phyloP scores from a whole-genome alignment of 2,113 vertebrate species.

The Hippoglossus stenolepis region DNA sequence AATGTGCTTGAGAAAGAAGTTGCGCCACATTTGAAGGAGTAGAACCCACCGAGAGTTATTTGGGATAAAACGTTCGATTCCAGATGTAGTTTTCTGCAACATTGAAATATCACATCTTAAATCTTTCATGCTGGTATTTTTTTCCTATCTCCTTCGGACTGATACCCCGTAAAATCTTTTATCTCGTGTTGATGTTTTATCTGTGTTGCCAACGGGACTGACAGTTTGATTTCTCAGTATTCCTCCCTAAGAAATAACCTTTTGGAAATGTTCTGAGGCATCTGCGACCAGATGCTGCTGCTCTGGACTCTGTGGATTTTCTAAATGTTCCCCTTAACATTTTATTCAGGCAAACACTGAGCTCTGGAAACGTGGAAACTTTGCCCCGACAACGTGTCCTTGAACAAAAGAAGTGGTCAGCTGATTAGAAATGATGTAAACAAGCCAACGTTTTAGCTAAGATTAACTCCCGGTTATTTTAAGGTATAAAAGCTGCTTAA shows the following conservation, averaged over 20 bases:
- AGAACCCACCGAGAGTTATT: slow-evolving; percentile 1
- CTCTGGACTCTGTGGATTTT: slow-evolving; percentile 29
- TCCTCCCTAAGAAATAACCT: slow-evolving; percentile 16
- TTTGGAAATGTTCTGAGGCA: slow-evolving; percentile 20
- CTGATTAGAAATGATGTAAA: neutral
- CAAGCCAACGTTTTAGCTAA: neutral
- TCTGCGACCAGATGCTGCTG: slow-evolving; percentile 15
- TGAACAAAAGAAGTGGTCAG: neutral
- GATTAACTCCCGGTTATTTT: no score
- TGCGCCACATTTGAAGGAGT: neutral
- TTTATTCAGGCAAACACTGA: neutral
- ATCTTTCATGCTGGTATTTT: slow-evolving; percentile 21
- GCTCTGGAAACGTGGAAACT: neutral
- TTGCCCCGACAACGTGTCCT: neutral
- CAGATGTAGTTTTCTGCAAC: slow-evolving; percentile 42
- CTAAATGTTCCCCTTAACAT: neutral
- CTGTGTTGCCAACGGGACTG: slow-evolving; percentile 28
- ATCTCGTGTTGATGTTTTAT: slow-evolving; percentile 39
- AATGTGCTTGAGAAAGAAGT: neutral
- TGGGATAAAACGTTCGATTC: slow-evolving; percentile 24
- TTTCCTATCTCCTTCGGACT: slow-evolving; percentile 11
- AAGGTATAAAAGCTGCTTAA: no score
- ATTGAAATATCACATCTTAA: slow-evolving; percentile 39
- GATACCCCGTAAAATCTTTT: slow-evolving; percentile 28
- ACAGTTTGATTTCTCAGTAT: slow-evolving; percentile 9